Conservation (phyloP, 1,140 invertebrate genomes). For the Ylistrum balloti region DNA sequence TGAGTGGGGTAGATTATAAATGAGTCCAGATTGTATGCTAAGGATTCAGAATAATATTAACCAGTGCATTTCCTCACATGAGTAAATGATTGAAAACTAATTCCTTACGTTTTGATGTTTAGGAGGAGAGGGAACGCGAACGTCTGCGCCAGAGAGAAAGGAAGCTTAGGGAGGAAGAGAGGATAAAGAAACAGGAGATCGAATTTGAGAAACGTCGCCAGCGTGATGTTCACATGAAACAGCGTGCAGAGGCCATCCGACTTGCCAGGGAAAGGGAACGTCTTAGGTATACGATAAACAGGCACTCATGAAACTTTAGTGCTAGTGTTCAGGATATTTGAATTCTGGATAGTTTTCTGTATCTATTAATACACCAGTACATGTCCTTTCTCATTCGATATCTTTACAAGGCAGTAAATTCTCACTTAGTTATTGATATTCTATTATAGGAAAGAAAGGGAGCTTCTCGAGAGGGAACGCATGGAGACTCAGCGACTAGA, state of each 20-base stretch:
- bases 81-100: not conserved
- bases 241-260: constrained; percentile 90
- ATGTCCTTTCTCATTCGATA: too few species aligned
- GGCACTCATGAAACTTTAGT: too few species aligned
- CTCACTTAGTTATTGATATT: not conserved
- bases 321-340: too few species aligned
- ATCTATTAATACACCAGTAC: too few species aligned
- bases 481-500: constrained; percentile 85
- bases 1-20: not conserved
- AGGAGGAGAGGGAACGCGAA: constrained; percentile 87
- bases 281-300: constrained; percentile 78
- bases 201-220: constrained; percentile 84
- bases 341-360: too few species aligned
- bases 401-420: too few species aligned
- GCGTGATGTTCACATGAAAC: constrained; percentile 89
- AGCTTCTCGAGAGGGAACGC: constrained; percentile 89
- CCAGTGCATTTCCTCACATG: too few species aligned
- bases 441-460: constrained; percentile 86
- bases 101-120: constrained; percentile 43
- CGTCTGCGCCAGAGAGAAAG: constrained; percentile 90
- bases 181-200: constrained; percentile 88
- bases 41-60: too few species aligned
- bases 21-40: too few species aligned
- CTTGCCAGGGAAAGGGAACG: constrained; percentile 85
- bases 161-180: constrained; percentile 88